phyloP scores from a whole-genome alignment of 53 echinoderm and acorn worm genomes.

The Astropecten irregularis region DNA sequence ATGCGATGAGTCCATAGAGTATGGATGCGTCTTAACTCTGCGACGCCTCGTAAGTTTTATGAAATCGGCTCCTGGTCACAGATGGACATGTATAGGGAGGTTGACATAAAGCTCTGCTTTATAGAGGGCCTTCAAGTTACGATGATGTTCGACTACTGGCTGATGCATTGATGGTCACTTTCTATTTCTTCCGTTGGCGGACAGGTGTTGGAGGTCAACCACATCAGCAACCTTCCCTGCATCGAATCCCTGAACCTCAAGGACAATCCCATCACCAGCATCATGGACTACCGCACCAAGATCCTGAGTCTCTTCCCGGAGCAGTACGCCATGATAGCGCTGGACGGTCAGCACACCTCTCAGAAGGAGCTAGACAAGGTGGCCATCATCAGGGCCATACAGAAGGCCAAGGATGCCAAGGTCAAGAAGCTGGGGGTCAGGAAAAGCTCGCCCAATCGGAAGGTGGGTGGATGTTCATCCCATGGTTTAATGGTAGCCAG shows the following conservation, averaged over 20 bases:
- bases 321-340: constrained; percentile 58
- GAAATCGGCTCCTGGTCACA: too few species aligned
- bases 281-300: constrained; percentile 94
- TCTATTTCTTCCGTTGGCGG: too few species aligned
- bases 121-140: too few species aligned
- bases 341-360: constrained; percentile 77
- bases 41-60: too few species aligned
- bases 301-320: constrained; percentile 86
- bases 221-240: constrained; percentile 85
- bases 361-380: constrained; percentile 94
- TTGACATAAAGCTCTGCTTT: too few species aligned
- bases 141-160: too few species aligned
- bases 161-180: too few species aligned
- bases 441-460: constrained; percentile 26
- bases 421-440: constrained; percentile 8
- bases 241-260: constrained; percentile 69
- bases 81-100: too few species aligned
- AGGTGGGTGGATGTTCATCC: constrained; percentile 5
- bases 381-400: constrained; percentile 90
- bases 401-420: constrained; percentile 80
- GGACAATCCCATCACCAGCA: constrained; percentile 81
- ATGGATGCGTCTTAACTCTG: too few species aligned
- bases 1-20: too few species aligned
- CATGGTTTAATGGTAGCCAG: too few species aligned
- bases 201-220: constrained; percentile 81